Conservation (phyloP, 2,797 vertebrate species). For the Falco naumanni region DNA sequence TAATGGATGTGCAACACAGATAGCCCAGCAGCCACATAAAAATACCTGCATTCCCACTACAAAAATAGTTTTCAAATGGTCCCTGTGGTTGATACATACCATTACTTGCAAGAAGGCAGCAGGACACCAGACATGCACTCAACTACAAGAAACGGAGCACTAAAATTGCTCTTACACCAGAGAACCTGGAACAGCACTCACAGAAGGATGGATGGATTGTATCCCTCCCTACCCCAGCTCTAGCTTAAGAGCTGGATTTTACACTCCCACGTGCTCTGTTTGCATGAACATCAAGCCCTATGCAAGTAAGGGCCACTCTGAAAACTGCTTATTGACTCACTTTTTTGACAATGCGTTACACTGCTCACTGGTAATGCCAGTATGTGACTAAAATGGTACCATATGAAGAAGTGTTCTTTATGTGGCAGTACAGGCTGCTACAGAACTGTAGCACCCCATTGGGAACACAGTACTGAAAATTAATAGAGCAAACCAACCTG, state of each 20-base stretch:
- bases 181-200: background rate
- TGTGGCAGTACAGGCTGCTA: background rate
- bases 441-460: background rate
- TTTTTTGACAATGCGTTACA: background rate
- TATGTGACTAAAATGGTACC: background rate
- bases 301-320: background rate
- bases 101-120: background rate
- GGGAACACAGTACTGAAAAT: conserved; percentile 24
- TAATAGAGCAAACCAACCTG: conserved; percentile 40
- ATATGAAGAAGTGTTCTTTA: conserved; percentile 5
- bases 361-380: background rate
- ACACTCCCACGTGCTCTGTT: background rate
- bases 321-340: background rate
- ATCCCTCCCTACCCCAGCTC: background rate
- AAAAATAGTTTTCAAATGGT: background rate
- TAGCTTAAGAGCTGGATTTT: background rate
- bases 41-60: background rate
- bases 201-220: background rate
- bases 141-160: background rate
- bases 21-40: background rate
- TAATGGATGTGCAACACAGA: fast-evolving
- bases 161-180: background rate
- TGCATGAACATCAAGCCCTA: background rate
- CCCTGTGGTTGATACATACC: background rate
- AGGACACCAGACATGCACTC: background rate